A percentile compares a stretch with the other conserved stretches of the same genome.
These are phyloP conservation scores for Hydropsyche betteni DNA, from an alignment of 2,888 invertebrate species.

Conservation along the genomic window DNA sequence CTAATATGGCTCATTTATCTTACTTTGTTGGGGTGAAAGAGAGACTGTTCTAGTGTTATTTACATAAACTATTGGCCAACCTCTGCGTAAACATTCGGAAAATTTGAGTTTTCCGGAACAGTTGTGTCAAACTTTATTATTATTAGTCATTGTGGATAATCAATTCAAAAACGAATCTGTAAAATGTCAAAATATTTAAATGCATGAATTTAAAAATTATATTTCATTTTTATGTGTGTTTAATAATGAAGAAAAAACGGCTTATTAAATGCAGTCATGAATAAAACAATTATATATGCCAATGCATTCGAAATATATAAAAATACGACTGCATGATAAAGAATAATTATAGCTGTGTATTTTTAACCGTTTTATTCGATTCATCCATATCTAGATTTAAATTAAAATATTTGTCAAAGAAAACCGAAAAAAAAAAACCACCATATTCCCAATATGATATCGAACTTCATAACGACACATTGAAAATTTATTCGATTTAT, in stretches of 20 bases:
- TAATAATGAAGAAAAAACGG: too few relatives aligned
- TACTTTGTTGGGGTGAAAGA: slow-evolving; percentile 45
- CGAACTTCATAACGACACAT: slow-evolving; percentile 12
- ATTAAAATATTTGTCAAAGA: neutral
- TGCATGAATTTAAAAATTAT: too few relatives aligned
- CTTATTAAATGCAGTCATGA: too few relatives aligned
- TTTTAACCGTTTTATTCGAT: slow-evolving; percentile 1
- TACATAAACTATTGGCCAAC: neutral
- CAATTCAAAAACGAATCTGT: too few relatives aligned
- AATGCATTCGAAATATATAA: neutral
- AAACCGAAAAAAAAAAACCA: neutral
- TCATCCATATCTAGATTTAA: neutral
- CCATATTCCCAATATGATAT: neutral
- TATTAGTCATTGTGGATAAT: too few relatives aligned
- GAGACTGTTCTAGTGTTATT: neutral
- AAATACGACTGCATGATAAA: neutral
- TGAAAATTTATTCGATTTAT: slow-evolving; percentile 6
- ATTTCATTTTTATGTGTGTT: too few relatives aligned
- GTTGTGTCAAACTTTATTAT: too few relatives aligned
- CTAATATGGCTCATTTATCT: slow-evolving; percentile 43
- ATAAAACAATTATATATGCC: neutral
- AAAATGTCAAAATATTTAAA: too few relatives aligned
- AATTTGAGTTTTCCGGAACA: too few relatives aligned
- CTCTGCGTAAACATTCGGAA: too few relatives aligned
- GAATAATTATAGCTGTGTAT: neutral